These are phyloP conservation scores for Ceuthmochares aereus DNA, from an alignment of 2,113 vertebrate species.

Conservation along the genomic window DNA sequence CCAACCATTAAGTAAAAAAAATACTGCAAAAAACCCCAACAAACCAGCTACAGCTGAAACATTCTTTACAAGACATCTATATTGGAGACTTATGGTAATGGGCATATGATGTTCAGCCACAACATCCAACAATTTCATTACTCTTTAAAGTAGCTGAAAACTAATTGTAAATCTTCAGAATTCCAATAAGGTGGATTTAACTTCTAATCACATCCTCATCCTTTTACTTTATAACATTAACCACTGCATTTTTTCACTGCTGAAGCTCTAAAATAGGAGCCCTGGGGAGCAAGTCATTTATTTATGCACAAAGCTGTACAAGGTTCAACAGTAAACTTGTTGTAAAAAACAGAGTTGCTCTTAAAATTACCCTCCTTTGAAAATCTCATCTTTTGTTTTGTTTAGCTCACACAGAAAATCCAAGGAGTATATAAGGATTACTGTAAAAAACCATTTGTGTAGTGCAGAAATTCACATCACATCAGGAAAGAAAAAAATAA, in stretches of 20 bases:
- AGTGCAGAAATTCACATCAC: not conserved
- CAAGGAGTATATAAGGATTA: not conserved
- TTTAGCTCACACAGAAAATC: not conserved
- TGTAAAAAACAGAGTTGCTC: not conserved
- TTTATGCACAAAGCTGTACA: not conserved
- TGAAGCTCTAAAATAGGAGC: not conserved
- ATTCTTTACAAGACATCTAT: constrained; percentile 62
- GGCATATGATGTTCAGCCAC: constrained; percentile 73
- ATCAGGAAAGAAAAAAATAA: not conserved
- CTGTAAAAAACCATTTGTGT: not conserved
- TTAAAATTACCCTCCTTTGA: not conserved
- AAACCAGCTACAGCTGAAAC: not conserved
- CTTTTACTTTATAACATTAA: not conserved
- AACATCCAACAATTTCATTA: constrained; percentile 14
- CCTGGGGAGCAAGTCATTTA: not conserved
- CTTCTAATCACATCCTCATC: not conserved
- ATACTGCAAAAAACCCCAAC: not conserved
- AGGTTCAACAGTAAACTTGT: not conserved
- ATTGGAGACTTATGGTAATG: constrained; percentile 67
- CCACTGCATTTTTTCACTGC: not conserved
- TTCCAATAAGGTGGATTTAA: constrained; percentile 26
- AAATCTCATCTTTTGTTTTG: not conserved
- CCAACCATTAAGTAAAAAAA: not conserved
- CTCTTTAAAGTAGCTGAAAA: constrained; percentile 26
- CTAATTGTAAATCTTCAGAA: not conserved